Percentiles rank a stretch among this genome's conserved stretches.
phyloP scores from a whole-genome alignment of 2,797 vertebrate species.

The Coranthus polyacanthus region DNA sequence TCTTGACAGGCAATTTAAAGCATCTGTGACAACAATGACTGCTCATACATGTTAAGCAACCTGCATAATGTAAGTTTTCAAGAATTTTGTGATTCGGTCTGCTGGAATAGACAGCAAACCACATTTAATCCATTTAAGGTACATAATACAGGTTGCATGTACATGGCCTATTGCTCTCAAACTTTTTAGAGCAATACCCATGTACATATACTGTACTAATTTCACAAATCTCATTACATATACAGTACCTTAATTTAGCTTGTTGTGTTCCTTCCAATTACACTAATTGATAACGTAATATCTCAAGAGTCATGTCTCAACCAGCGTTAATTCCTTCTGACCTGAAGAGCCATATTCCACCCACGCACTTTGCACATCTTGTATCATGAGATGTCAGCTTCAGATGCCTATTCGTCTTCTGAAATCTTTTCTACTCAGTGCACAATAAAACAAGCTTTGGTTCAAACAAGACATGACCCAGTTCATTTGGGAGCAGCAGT shows the following conservation, averaged over 20 bases:
- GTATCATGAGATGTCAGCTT: constrained; percentile 41
- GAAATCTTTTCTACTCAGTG: constrained; percentile 46
- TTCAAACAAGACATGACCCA: constrained; percentile 59
- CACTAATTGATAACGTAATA: constrained; percentile 11
- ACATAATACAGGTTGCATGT: constrained; percentile 13
- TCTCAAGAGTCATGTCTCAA: constrained; percentile 16
- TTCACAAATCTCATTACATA: constrained; percentile 32
- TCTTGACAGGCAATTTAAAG: constrained; percentile 33
- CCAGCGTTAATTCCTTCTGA: not conserved
- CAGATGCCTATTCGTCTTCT: constrained; percentile 20
- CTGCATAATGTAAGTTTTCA: constrained; percentile 10
- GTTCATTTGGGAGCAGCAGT: constrained; percentile 38
- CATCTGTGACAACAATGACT: constrained; percentile 18
- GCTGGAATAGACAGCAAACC: too few relatives aligned
- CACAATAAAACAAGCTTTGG: constrained; percentile 57
- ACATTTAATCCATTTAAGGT: constrained; percentile 26
- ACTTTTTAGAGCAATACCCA: too few relatives aligned
- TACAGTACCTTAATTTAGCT: constrained; percentile 16
- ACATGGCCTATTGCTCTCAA: too few relatives aligned
- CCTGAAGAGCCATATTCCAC: constrained; percentile 3
- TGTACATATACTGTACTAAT: constrained; percentile 21
- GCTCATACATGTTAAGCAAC: constrained; percentile 10
- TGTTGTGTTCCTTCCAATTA: constrained; percentile 18
- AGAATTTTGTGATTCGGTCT: too few relatives aligned
- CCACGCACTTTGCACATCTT: constrained; percentile 20